Evolutionary conservation across 2,888 invertebrate species (phyloP).

Genomic region (Brenthis daphne): DNA sequence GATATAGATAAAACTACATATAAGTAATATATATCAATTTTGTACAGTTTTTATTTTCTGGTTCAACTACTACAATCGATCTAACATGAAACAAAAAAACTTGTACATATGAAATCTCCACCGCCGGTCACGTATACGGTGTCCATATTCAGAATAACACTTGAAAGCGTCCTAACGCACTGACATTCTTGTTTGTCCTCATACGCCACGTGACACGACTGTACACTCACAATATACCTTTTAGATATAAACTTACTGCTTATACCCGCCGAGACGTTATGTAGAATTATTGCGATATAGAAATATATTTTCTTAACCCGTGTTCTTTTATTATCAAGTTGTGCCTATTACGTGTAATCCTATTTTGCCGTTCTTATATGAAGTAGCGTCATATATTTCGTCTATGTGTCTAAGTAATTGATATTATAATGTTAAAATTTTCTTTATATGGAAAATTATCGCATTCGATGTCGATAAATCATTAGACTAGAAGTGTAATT

Average conservation of each 20-base stretch:
- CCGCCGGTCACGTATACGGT: slow-evolving; percentile 58
- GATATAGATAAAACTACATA: no score
- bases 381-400: not conserved
- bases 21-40: no score
- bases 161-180: slow-evolving; percentile 70
- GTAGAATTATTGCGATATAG: slow-evolving; percentile 18
- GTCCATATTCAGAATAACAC: slow-evolving; percentile 78
- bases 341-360: not conserved
- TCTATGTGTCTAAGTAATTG: not conserved
- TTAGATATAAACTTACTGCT: slow-evolving; percentile 30
- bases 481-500: no score
- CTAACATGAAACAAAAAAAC: slow-evolving; percentile 12
- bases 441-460: no score
- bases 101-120: slow-evolving; percentile 52
- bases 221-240: slow-evolving; percentile 28
- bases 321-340: slow-evolving; percentile 13
- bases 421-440: not conserved
- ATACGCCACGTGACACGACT: slow-evolving; percentile 67
- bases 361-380: not conserved
- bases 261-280: slow-evolving; percentile 2
- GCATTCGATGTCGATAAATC: no score
- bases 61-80: no score
- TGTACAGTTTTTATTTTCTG: no score
- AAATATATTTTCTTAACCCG: slow-evolving; percentile 16
- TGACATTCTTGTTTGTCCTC: slow-evolving; percentile 57